A percentile compares a stretch with the other conserved stretches of the same genome.
Evolutionary conservation across 1,140 invertebrate genomes (phyloP).

Genomic region (Kradibia gibbosae): DNA sequence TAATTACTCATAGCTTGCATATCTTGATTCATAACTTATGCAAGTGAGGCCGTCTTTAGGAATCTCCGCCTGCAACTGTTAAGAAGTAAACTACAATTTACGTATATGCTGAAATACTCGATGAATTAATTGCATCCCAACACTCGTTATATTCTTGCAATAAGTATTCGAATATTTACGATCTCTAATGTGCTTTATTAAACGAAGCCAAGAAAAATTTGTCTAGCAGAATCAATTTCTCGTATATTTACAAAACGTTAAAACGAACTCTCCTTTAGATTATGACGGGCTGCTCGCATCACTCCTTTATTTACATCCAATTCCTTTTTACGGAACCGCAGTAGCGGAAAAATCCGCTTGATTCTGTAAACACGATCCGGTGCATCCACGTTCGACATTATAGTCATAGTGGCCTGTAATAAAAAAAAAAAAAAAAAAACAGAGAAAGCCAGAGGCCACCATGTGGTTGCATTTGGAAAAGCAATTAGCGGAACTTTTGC

Average conservation of each 20-base stretch:
- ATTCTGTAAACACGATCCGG: conserved; percentile 22
- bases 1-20: no score
- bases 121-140: no score
- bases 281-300: not conserved
- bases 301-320: conserved; percentile 13
- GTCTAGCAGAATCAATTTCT: not conserved
- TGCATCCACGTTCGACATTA: not conserved
- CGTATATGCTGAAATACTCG: no score
- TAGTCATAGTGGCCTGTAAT: not conserved
- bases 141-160: no score
- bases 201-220: no score
- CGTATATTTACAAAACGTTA: not conserved
- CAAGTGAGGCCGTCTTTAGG: no score
- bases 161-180: no score
- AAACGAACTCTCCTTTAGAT: not conserved
- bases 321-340: not conserved
- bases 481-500: conserved; percentile 42
- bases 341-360: conserved; percentile 21
- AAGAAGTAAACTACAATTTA: no score
- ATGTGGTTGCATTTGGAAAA: conserved; percentile 39
- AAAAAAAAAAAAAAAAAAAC: not conserved
- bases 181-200: no score
- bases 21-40: no score
- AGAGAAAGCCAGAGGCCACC: conserved; percentile 8
- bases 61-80: no score